Evolutionary conservation across 2,113 vertebrate genomes (phyloP).

Genomic region (Ailuropoda melanoleuca): DNA sequence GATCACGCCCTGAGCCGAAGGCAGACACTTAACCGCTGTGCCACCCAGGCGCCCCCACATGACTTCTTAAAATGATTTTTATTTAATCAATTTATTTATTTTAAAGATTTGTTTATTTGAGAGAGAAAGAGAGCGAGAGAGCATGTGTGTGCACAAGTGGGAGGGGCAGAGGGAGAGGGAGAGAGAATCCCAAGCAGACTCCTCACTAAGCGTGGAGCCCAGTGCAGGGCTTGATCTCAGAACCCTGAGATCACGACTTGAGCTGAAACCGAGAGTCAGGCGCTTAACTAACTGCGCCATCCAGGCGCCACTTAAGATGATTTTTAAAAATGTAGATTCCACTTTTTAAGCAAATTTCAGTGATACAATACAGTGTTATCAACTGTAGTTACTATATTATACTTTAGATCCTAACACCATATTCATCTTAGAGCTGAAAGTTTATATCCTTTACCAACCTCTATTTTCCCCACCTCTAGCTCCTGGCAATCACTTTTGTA

Average conservation of each 20-base stretch:
- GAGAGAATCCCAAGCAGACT: neutral
- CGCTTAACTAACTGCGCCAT: neutral
- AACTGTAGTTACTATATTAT: neutral
- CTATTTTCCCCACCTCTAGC: neutral
- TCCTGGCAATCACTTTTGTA: neutral
- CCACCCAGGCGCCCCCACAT: too few species aligned
- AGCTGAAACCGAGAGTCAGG: neutral
- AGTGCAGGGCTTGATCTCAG: neutral
- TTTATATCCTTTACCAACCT: neutral
- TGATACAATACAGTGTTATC: neutral
- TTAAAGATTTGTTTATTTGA: neutral
- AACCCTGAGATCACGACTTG: neutral
- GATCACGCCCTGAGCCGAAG: too few species aligned
- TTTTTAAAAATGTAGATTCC: neutral
- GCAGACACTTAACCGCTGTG: too few species aligned
- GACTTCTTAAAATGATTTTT: neutral
- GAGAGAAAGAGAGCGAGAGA: neutral
- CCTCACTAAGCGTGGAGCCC: fast-evolving
- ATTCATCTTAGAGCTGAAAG: neutral
- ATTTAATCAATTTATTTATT: neutral
- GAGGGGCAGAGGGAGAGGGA: neutral
- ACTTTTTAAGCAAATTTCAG: neutral
- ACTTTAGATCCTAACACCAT: neutral
- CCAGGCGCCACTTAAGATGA: neutral
- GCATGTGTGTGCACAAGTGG: neutral